A percentile compares a stretch with the other conserved stretches of the same genome.
These are phyloP conservation scores for Scolopax bukidnonensis DNA, from an alignment of 2,797 vertebrate genomes.

Conservation along the genomic window DNA sequence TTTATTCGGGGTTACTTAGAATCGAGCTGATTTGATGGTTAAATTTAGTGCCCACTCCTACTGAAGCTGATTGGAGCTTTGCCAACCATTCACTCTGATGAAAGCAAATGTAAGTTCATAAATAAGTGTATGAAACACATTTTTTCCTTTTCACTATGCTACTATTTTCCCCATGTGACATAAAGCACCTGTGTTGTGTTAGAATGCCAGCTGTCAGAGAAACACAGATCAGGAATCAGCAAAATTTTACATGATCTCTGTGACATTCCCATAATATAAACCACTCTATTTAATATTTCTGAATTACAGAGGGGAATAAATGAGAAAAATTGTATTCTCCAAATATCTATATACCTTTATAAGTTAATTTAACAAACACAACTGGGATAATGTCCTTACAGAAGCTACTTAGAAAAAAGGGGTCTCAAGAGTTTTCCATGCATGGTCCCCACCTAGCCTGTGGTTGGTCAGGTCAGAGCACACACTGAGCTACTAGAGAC, in stretches of 20 bases:
- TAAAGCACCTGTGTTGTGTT: conserved; percentile 21
- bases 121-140: conserved; percentile 22
- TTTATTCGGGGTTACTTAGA: neutral
- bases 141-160: conserved; percentile 2
- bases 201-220: conserved; percentile 13
- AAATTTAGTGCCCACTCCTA: neutral
- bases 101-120: conserved; percentile 36
- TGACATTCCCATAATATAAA: neutral
- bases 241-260: neutral
- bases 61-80: neutral
- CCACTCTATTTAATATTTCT: neutral
- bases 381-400: neutral
- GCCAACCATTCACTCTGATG: conserved; percentile 10
- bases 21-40: neutral
- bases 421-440: neutral
- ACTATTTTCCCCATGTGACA: conserved; percentile 24
- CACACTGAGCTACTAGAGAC: neutral
- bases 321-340: neutral
- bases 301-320: neutral
- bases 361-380: neutral
- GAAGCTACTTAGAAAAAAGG: neutral
- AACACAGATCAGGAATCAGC: neutral
- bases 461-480: neutral
- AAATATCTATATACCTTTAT: neutral
- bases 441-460: neutral